Evolutionary conservation across 2,888 invertebrate genomes (phyloP).

Genomic region (Troilus luridus): DNA sequence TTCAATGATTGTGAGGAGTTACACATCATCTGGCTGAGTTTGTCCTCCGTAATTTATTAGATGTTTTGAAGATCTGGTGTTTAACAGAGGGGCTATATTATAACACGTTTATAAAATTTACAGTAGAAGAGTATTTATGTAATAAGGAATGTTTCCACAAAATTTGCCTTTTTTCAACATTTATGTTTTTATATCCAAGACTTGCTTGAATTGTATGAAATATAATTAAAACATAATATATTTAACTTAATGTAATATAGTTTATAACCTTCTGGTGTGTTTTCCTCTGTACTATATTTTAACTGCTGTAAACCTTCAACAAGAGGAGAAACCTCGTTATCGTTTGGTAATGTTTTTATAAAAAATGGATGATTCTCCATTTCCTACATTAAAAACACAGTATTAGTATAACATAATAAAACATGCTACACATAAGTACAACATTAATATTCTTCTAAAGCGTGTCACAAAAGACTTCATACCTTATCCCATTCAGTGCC

Average conservation of each 20-base stretch:
- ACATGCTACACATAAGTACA: too few species aligned
- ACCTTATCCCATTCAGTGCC: slow-evolving; percentile 89
- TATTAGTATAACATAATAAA: not conserved
- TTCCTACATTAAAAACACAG: slow-evolving; percentile 71
- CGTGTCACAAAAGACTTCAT: slow-evolving; percentile 55
- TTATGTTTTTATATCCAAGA: too few species aligned
- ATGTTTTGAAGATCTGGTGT: too few species aligned
- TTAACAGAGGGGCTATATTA: too few species aligned
- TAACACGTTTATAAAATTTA: too few species aligned
- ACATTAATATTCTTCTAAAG: not conserved
- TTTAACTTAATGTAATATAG: slow-evolving; percentile 11
- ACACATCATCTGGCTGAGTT: too few species aligned
- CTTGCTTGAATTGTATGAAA: too few species aligned
- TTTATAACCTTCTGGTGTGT: slow-evolving; percentile 77
- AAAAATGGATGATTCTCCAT: slow-evolving; percentile 95
- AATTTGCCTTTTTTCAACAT: too few species aligned
- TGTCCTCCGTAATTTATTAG: too few species aligned
- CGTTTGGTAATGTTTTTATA: slow-evolving; percentile 82
- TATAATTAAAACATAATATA: not conserved
- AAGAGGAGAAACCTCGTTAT: slow-evolving; percentile 82
- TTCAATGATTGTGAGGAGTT: too few species aligned
- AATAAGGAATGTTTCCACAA: too few species aligned
- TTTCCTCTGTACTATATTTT: slow-evolving; percentile 93
- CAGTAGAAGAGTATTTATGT: too few species aligned
- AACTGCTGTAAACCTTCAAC: slow-evolving; percentile 92